A percentile compares a stretch with the other conserved stretches of the same genome.
These are phyloP conservation scores for Hydrochoerus hydrochaeris DNA, from an alignment of 2,113 vertebrate genomes.

Conservation along the genomic window DNA sequence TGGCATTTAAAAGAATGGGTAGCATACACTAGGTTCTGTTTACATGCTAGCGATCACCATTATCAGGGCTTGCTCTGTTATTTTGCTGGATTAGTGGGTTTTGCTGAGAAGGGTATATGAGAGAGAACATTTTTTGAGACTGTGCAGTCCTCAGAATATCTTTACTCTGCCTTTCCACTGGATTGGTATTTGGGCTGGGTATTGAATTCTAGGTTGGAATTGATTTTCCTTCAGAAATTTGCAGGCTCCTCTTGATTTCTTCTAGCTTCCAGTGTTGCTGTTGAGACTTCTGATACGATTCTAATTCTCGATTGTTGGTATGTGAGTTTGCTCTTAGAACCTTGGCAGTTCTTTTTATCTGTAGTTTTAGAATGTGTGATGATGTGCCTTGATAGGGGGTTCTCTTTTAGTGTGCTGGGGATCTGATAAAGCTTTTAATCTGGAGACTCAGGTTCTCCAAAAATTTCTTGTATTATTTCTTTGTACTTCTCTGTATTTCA, in stretches of 20 bases:
- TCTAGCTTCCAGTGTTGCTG: not conserved
- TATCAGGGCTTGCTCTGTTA: not conserved
- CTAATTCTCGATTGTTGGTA: not conserved
- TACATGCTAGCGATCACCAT: not conserved
- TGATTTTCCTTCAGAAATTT: conserved; percentile 39
- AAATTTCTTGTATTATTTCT: conserved; percentile 9
- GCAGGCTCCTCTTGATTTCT: not conserved
- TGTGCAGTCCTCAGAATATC: not conserved
- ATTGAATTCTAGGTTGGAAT: not conserved
- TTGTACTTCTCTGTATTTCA: not conserved
- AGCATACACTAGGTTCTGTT: not conserved
- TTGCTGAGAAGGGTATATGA: not conserved
- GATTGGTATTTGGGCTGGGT: not conserved
- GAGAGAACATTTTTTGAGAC: not conserved
- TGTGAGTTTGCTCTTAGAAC: not conserved
- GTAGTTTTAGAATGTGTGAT: not conserved
- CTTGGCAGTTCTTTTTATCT: not conserved
- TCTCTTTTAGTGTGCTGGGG: not conserved
- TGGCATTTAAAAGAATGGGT: not conserved
- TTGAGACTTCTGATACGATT: not conserved
- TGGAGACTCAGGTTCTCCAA: not conserved
- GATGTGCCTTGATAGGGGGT: not conserved
- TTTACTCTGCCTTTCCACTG: not conserved
- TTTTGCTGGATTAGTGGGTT: conserved; percentile 7
- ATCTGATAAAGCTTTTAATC: not conserved